phyloP scores from a whole-genome alignment of 2,888 invertebrate genomes.

The Patella caerulea region DNA sequence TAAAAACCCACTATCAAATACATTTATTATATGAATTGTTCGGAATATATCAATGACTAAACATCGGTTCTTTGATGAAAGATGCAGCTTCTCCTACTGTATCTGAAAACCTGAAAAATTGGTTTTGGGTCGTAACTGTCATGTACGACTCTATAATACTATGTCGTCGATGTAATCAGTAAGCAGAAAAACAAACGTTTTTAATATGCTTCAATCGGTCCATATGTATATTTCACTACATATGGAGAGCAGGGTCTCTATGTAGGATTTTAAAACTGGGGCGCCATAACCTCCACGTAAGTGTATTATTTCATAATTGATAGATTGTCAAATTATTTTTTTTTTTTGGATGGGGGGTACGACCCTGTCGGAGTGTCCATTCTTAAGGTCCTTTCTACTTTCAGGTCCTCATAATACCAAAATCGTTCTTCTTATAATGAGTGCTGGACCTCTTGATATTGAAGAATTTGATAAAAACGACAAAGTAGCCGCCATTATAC shows the following conservation, averaged over 20 bases:
- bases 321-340: no score
- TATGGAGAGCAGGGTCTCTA: no score
- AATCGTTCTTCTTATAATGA: not conserved
- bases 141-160: not conserved
- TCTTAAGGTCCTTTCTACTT: not conserved
- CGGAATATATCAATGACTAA: not conserved
- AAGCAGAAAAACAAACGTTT: no score
- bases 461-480: conserved; percentile 3
- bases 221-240: no score
- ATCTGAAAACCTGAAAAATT: not conserved
- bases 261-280: no score
- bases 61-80: not conserved
- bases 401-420: conserved; percentile 6
- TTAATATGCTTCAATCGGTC: no score
- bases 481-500: not conserved
- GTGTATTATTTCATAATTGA: no score
- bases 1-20: no score
- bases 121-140: not conserved
- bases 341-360: no score
- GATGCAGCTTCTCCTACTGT: not conserved
- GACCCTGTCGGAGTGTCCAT: no score
- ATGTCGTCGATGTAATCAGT: not conserved
- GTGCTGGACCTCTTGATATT: not conserved
- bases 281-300: no score
- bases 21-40: not conserved